Percentiles rank a stretch among this genome's conserved stretches.
Conservation (phyloP, 2,888 invertebrate species). For the Biston betularia region DNA sequence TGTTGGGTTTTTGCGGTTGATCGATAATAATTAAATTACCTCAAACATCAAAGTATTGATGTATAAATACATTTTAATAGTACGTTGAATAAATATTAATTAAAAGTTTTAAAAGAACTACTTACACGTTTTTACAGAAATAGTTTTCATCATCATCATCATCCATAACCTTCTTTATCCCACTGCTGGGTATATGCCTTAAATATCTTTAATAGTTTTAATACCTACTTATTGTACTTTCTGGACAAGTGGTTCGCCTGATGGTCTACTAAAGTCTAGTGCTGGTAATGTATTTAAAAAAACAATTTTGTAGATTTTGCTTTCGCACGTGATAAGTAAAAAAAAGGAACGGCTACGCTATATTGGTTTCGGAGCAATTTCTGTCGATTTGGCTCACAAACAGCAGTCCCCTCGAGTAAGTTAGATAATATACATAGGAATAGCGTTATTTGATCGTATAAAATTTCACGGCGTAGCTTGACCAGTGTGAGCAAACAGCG, state of each 20-base stretch:
- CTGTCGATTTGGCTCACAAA: constrained; percentile 18
- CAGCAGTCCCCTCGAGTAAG: constrained; percentile 10
- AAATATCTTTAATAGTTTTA: fast-evolving
- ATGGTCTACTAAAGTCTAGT: too few species aligned
- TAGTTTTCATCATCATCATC: too few species aligned
- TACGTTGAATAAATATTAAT: constrained; percentile 1
- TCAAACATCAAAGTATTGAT: constrained; percentile 45
- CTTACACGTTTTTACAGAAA: too few species aligned
- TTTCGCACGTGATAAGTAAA: too few species aligned
- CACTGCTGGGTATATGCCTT: too few species aligned
- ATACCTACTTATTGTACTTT: not conserved
- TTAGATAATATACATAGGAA: constrained; percentile 36
- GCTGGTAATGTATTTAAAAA: too few species aligned
- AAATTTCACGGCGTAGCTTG: constrained; percentile 67
- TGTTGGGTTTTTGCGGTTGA: constrained; percentile 76
- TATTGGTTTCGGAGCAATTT: not conserved
- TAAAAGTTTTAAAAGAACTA: constrained; percentile 7
- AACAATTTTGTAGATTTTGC: too few species aligned
- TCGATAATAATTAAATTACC: constrained; percentile 63
- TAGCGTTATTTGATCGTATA: constrained; percentile 60
- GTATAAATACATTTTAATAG: constrained; percentile 27
- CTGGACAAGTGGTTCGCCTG: not conserved
- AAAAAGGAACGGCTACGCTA: not conserved
- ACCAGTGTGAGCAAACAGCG: constrained; percentile 70
- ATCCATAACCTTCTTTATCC: too few species aligned